Percentiles rank a stretch among this genome's conserved stretches.
These are phyloP conservation scores for Protonibea diacanthus DNA, from an alignment of 2,797 vertebrate species.

Conservation along the genomic window DNA sequence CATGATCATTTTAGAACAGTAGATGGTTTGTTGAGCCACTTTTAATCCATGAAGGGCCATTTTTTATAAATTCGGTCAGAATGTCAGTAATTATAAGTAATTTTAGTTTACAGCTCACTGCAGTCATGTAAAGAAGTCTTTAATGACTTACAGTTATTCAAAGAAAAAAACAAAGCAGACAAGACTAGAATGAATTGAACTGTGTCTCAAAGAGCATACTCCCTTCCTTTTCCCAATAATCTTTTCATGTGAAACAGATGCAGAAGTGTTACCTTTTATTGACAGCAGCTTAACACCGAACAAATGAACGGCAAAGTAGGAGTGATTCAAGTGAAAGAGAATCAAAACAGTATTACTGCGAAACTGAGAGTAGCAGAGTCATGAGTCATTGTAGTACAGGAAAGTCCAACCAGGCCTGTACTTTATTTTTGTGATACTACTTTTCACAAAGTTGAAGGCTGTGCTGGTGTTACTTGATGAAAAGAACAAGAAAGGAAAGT, in stretches of 20 bases:
- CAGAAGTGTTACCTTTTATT: constrained; percentile 1
- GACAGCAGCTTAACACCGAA: background rate
- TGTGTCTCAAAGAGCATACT: background rate
- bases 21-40: too few species aligned
- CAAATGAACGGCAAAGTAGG: background rate
- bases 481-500: background rate
- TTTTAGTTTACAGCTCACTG: too few species aligned
- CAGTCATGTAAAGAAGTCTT: too few species aligned
- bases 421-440: background rate
- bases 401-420: background rate
- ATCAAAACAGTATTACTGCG: background rate
- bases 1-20: too few species aligned
- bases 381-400: background rate
- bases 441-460: background rate
- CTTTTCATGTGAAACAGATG: background rate
- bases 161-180: too few species aligned
- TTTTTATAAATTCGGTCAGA: too few species aligned
- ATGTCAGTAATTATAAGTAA: too few species aligned
- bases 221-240: too few species aligned
- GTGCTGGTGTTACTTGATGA: background rate
- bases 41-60: too few species aligned
- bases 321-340: background rate
- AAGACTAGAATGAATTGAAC: too few species aligned
- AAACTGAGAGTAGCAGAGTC: background rate
- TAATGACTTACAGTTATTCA: too few species aligned